phyloP scores from a whole-genome alignment of 2,888 invertebrate species.

The Phyllotreta striolata region DNA sequence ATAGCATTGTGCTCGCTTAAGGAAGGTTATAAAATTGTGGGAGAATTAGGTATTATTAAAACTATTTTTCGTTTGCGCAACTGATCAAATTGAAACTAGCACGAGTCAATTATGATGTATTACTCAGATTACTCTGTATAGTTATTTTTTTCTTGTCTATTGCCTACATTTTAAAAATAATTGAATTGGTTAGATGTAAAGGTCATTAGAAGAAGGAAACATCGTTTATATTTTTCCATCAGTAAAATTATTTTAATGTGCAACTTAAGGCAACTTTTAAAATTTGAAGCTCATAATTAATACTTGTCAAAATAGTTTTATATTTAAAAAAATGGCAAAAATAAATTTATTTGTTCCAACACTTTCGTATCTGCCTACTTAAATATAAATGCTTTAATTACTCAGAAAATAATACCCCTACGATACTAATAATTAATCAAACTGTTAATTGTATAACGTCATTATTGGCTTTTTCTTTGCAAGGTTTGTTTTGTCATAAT shows the following conservation, averaged over 20 bases:
- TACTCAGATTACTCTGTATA: too few relatives aligned
- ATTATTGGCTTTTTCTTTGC: conserved; percentile 30
- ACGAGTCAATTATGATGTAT: not conserved
- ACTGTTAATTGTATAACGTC: conserved; percentile 22
- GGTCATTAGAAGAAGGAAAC: too few relatives aligned
- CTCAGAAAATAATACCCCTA: conserved; percentile 10
- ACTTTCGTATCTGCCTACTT: not conserved
- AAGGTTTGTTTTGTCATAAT: conserved; percentile 23
- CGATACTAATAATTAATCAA: conserved; percentile 24
- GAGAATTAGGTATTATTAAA: not conserved
- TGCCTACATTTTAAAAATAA: too few relatives aligned
- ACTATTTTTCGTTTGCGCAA: not conserved
- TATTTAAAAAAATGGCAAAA: too few relatives aligned
- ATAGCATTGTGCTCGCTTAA: not conserved
- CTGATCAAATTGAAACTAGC: not conserved
- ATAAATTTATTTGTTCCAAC: too few relatives aligned
- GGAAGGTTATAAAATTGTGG: conserved; percentile 3
- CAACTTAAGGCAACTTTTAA: too few relatives aligned
- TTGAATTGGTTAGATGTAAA: too few relatives aligned
- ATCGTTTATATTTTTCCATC: too few relatives aligned
- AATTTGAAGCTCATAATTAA: too few relatives aligned
- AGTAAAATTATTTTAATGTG: too few relatives aligned
- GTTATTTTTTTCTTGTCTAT: too few relatives aligned
- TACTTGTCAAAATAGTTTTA: too few relatives aligned
- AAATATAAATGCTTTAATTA: conserved; percentile 17